phyloP scores from a whole-genome alignment of 2,797 vertebrate genomes.

The Poeciliopsis infans region DNA sequence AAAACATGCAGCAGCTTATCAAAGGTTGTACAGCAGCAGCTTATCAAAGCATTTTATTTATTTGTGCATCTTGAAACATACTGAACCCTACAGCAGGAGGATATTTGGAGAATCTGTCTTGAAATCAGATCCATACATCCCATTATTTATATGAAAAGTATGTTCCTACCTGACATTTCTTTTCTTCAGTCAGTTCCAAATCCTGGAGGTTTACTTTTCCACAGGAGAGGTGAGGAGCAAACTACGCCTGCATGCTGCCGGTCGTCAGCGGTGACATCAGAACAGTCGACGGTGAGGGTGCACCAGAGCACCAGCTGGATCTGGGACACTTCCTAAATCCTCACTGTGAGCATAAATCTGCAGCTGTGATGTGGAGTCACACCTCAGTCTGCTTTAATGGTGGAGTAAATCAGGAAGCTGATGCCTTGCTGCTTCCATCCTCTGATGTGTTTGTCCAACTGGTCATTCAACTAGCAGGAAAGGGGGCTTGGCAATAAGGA shows the following conservation, averaged over 20 bases:
- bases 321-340: background rate
- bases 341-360: background rate
- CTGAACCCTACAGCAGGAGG: background rate
- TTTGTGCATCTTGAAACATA: background rate
- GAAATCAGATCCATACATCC: background rate
- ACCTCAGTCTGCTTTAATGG: background rate
- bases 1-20: background rate
- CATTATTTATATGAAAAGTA: background rate
- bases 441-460: slow-evolving; percentile 46
- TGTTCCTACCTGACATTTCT: slow-evolving; percentile 62
- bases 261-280: background rate
- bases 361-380: background rate
- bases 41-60: background rate
- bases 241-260: background rate
- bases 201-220: slow-evolving; percentile 1
- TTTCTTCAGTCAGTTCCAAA: background rate
- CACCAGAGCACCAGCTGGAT: background rate
- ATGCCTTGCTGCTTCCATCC: background rate
- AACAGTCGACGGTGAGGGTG: background rate
- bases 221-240: background rate
- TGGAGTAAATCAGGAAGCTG: background rate
- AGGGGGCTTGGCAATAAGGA: slow-evolving; percentile 2
- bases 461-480: slow-evolving; percentile 56
- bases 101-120: background rate
- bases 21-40: background rate